Evolutionary conservation across 2,888 invertebrate species (phyloP), one percentile per base, ranked within the genome.

Genomic region (Fragum fragum): DNA sequence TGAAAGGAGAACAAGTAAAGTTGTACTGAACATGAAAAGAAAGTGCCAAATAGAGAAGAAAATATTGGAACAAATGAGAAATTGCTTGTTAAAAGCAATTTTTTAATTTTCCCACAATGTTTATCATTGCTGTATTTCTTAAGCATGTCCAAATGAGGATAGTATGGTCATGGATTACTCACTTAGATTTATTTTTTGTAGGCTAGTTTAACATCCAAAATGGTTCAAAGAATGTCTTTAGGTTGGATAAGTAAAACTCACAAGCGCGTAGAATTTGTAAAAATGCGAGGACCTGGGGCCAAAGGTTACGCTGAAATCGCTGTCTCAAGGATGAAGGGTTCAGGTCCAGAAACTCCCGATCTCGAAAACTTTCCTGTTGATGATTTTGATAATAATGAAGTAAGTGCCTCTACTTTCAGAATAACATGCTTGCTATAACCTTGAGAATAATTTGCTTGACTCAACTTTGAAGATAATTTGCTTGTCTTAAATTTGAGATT

Each of bases 271-370:
- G 99, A 99, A 95, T 99, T 99, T 95, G 99, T 99, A 69, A 96
- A 98, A 81, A 98, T 99, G 98, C 97, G 99, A 95, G 99, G 99
- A 18, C 99, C 99, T 18, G 97, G 97, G 93, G 98, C 98, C 21
- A 99, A 98, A 95, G 98, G 94, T 76, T 91, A 98, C 95, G 99
- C 99, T 0, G 99, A 99, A 95, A 98, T 99, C 97, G 99, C 99
- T 0, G 95, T 96, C 42, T 94, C 93, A 66, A 84, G 93, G 73
- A 88, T 94, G 85, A 90, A 92, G 90, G 97, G 96, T 28, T 97
- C 97, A 21, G 99, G 99, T 0, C 97, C 97, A 1, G 99, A 99
- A 95, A 99, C 99, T 18, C 99, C 99, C 23, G 99, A 99, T 95
- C 86, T 93, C 59, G 93, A 92, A 76, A 91, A 92, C 80, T 92